Evolutionary conservation across 2,113 vertebrate genomes (phyloP).

Genomic region (Elgaria multicarinata): DNA sequence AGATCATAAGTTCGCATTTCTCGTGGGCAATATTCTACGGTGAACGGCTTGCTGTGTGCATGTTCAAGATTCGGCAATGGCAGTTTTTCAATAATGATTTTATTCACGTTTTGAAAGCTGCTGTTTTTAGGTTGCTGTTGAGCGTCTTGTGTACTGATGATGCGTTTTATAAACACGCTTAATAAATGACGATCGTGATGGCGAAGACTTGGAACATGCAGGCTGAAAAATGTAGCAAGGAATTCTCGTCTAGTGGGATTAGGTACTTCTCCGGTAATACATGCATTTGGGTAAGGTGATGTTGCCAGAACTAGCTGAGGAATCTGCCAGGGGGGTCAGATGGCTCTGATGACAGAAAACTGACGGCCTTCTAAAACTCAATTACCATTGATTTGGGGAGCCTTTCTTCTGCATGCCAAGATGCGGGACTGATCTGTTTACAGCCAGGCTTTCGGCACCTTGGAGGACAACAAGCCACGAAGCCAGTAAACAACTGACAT

Average conservation of each 20-base stretch:
- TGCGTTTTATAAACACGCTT: not conserved
- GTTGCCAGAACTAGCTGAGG: conserved; percentile 60
- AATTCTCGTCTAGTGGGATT: not conserved
- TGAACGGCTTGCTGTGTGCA: not conserved
- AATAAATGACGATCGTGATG: not conserved
- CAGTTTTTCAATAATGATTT: not conserved
- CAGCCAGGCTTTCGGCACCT: conserved; percentile 56
- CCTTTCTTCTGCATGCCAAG: conserved; percentile 47
- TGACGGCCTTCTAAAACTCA: conserved; percentile 67
- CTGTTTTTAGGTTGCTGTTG: not conserved
- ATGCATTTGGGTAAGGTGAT: conserved; percentile 40
- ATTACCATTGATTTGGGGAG: conserved; percentile 61
- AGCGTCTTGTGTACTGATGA: not conserved
- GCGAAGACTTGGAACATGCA: no score
- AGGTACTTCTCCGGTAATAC: not conserved
- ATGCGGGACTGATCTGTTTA: conserved; percentile 62
- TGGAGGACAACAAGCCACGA: conserved; percentile 53
- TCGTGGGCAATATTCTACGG: not conserved
- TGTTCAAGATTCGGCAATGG: not conserved
- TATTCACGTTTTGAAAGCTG: not conserved
- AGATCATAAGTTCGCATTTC: not conserved
- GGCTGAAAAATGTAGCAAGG: not conserved
- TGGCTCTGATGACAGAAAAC: conserved; percentile 64
- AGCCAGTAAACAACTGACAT: conserved; percentile 47
- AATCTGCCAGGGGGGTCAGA: conserved; percentile 67